These are phyloP conservation scores for Lagopus leucura DNA, from an alignment of 2,113 vertebrate genomes.

Conservation along the genomic window DNA sequence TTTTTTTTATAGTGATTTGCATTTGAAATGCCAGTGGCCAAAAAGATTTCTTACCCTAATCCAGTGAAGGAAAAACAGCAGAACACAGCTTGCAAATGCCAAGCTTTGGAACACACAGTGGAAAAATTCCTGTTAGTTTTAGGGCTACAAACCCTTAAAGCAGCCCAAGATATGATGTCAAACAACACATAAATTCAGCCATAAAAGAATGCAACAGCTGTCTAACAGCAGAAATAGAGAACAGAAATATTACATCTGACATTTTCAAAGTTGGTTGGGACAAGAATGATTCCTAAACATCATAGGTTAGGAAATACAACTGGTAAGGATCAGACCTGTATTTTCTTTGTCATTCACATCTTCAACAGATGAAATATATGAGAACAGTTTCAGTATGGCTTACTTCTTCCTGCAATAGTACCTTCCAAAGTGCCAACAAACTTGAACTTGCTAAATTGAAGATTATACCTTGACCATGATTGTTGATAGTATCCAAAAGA, in stretches of 20 bases:
- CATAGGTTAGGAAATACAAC: background rate
- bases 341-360: background rate
- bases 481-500: background rate
- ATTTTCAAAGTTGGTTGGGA: background rate
- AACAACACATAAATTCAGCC: background rate
- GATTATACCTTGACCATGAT: background rate
- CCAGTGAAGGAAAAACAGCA: background rate
- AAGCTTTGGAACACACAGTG: background rate
- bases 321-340: background rate
- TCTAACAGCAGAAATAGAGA: background rate
- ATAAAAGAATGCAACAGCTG: background rate
- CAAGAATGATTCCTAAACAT: background rate
- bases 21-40: background rate
- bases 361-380: background rate
- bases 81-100: background rate
- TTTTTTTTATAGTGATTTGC: background rate
- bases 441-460: background rate
- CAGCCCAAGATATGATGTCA: background rate
- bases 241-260: background rate
- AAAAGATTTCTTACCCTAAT: background rate
- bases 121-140: background rate
- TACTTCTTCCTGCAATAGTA: background rate
- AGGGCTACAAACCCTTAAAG: background rate
- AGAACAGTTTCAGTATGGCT: background rate
- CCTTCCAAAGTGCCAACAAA: rapidly evolving